These are phyloP conservation scores for Trichomycterus rosablanca DNA, from an alignment of 2,113 vertebrate species.

Conservation along the genomic window DNA sequence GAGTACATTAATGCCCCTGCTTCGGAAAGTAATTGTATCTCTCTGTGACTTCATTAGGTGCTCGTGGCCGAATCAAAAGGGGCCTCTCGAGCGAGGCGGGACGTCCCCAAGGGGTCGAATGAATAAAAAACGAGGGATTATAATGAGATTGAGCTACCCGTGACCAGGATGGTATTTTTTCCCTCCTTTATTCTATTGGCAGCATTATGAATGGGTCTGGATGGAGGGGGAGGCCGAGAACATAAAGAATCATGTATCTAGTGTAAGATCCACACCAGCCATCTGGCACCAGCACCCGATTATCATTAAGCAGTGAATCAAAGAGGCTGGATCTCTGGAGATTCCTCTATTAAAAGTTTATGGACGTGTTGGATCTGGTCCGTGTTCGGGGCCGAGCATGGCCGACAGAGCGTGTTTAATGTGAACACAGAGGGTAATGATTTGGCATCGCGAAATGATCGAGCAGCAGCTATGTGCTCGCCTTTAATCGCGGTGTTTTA, in stretches of 20 bases:
- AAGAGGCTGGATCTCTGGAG: slow-evolving; percentile 65
- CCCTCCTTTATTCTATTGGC: slow-evolving; percentile 64
- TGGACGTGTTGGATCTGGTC: slow-evolving; percentile 53
- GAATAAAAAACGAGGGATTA: slow-evolving; percentile 78
- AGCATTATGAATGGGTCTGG: slow-evolving; percentile 61
- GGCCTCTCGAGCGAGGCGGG: slow-evolving; percentile 71
- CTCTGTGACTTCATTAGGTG: slow-evolving; percentile 78
- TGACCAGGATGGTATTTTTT: slow-evolving; percentile 76
- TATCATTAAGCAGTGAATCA: slow-evolving; percentile 72
- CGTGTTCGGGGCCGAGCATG: slow-evolving; percentile 22
- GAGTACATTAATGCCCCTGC: slow-evolving; percentile 73
- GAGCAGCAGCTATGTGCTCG: slow-evolving; percentile 19
- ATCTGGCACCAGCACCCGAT: slow-evolving; percentile 76
- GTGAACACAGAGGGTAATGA: slow-evolving; percentile 49
- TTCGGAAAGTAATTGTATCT: slow-evolving; percentile 76
- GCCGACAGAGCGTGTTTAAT: slow-evolving; percentile 37
- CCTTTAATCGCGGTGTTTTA: slow-evolving; percentile 41
- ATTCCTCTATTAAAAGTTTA: slow-evolving; percentile 67
- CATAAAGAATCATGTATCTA: slow-evolving; percentile 73
- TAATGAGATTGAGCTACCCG: slow-evolving; percentile 95
- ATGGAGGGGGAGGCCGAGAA: slow-evolving; percentile 45
- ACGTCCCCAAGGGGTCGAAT: slow-evolving; percentile 76
- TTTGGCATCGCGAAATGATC: slow-evolving; percentile 39
- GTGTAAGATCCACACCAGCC: slow-evolving; percentile 67
- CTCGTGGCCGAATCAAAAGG: slow-evolving; percentile 74